A percentile compares a stretch with the other conserved stretches of the same genome.
Evolutionary conservation across 2,113 vertebrate genomes (phyloP).

Genomic region (Myotis davidii): DNA sequence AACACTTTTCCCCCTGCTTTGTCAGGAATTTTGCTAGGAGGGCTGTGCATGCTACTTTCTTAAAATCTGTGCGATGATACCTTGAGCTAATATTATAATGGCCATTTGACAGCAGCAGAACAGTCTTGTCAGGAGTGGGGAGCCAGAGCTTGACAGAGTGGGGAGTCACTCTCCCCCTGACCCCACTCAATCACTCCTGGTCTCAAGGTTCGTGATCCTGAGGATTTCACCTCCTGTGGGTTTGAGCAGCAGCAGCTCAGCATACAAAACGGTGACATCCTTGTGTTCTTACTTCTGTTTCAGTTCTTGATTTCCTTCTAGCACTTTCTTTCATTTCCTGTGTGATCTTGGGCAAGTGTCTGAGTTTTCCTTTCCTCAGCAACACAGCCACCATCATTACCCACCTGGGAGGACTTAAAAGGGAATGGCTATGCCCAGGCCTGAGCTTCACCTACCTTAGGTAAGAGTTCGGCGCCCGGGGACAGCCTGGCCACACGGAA

Average conservation of each 20-base stretch:
- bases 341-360: background rate
- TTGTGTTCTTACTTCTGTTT: background rate
- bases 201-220: background rate
- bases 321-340: background rate
- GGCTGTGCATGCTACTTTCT: background rate
- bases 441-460: background rate
- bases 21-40: background rate
- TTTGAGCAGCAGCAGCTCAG: background rate
- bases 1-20: background rate
- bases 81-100: background rate
- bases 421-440: background rate
- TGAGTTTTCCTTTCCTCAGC: background rate
- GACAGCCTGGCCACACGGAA: background rate
- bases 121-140: background rate
- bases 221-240: rapidly evolving
- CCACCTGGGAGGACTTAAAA: background rate
- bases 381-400: background rate
- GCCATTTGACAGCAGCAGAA: background rate
- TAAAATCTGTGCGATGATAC: background rate
- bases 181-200: background rate
- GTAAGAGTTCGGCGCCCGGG: background rate
- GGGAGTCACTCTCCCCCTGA: background rate
- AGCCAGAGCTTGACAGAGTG: background rate
- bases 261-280: rapidly evolving
- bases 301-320: background rate